Conservation (phyloP, 2,888 invertebrate species). For the Eueremaeus valkanovi region DNA sequence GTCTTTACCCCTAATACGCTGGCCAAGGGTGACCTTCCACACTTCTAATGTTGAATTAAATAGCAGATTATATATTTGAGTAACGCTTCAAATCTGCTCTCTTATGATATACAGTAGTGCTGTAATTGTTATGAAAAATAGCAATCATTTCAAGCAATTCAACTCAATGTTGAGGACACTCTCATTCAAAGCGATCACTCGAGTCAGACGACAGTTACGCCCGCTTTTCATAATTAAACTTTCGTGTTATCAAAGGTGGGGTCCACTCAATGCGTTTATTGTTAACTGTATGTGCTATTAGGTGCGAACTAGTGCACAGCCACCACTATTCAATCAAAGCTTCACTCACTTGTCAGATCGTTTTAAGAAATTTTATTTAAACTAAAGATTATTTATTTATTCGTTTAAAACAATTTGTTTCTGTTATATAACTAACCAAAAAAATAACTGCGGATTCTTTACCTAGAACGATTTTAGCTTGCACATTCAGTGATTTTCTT, state of each 20-base stretch:
- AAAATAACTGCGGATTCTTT: no score
- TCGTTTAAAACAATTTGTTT: no score
- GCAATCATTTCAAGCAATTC: neutral
- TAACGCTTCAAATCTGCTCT: no score
- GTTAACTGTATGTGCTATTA: constrained; percentile 25
- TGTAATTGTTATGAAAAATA: neutral
- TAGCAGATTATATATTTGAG: no score
- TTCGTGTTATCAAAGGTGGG: constrained; percentile 20
- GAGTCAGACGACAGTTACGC: constrained; percentile 26
- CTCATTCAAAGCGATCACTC: neutral
- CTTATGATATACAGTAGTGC: neutral
- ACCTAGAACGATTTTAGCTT: no score
- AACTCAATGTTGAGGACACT: constrained; percentile 20
- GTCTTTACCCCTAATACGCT: no score
- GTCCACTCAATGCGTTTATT: constrained; percentile 1
- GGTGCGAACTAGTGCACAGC: constrained; percentile 16
- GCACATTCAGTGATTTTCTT: no score
- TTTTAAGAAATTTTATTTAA: no score
- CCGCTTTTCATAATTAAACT: neutral
- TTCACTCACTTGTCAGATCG: neutral
- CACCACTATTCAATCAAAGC: neutral
- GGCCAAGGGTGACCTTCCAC: no score
- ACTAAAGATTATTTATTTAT: no score
- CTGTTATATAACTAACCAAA: no score
- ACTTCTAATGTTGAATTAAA: no score